Percentiles rank a stretch among this genome's conserved stretches.
These are phyloP conservation scores for Parauchenoglanis punctatus DNA, from an alignment of 2,797 vertebrate genomes.

Conservation along the genomic window DNA sequence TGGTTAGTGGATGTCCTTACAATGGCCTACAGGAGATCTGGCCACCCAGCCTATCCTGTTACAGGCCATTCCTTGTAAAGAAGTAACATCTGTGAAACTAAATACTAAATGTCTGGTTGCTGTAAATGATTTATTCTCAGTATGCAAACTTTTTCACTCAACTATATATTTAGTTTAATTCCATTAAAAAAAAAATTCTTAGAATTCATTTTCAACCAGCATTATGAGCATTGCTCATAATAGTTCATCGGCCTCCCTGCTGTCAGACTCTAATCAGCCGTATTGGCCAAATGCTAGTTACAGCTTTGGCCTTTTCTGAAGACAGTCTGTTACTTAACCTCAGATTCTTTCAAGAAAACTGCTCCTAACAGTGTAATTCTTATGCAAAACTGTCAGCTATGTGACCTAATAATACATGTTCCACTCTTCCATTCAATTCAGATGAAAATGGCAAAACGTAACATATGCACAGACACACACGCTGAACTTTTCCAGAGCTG, in stretches of 20 bases:
- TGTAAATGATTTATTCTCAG: not conserved
- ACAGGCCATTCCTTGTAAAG: not conserved
- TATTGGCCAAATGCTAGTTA: not conserved
- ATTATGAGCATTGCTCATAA: not conserved
- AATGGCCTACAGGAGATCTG: not conserved
- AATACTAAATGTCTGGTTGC: not conserved
- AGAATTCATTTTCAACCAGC: not conserved
- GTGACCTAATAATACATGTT: slow-evolving; percentile 18
- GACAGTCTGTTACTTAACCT: not conserved
- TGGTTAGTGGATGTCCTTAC: not conserved
- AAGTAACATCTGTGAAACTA: not conserved
- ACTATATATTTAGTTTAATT: not conserved
- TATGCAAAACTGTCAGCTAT: slow-evolving; percentile 1
- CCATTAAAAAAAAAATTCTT: not conserved
- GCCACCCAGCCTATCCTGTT: not conserved
- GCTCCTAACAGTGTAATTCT: slow-evolving; percentile 3
- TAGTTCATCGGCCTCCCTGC: not conserved
- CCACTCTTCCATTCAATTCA: slow-evolving; percentile 1
- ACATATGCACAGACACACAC: not conserved
- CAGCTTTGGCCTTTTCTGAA: slow-evolving; percentile 7
- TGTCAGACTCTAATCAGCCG: not conserved
- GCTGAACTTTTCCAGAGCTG: slow-evolving; percentile 1
- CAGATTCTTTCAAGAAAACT: not conserved
- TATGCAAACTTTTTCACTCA: not conserved
- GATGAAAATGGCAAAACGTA: slow-evolving; percentile 4